Base-by-base conservation (phyloP, 2,113 vertebrate species). In the Mixornis gularis region DNA sequence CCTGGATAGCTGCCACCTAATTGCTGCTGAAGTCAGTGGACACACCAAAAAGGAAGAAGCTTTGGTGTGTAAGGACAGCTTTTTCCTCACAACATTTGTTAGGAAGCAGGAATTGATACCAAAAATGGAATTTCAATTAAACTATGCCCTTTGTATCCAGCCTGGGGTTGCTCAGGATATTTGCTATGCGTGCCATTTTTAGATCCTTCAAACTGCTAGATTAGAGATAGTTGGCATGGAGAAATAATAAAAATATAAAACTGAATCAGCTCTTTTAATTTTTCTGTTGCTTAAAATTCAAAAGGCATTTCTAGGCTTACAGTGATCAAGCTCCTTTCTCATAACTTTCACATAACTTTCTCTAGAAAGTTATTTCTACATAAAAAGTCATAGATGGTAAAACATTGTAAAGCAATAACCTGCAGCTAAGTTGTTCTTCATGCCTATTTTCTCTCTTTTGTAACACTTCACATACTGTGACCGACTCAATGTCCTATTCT, bases 211-310 rank as follows among this genome's bases (percentile, higher is more conserved):
- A 79, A 87, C 36, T 32, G 25, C 34, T 58, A 69, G n/a, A 74
- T 81, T 46, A 91, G 58, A 87, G 90, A 74, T 12, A 81, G 30
- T 4, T 71, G 44, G 30, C 34, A 36, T 58, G 58, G 17, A 65
- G 21, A 81, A 85, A 94, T 56, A 89, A 84, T 59, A 78, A 70
- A 86, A 90, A 56, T 26, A 65, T 32, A 71, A 87, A 79, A 85
- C 32, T 41, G 62, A 92, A 92, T 89, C 84, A 89, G 70, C 44
- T 76, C 8, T 71, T 92, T 93, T 82, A 51, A 58, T 90, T 70
- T 93, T 30, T 53, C 78, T 84, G 52, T 86, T 91, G n/a, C 38
- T 92, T 79, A 68, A 90, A 93, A 93, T 84, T 91, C 53, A 12
- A 60, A 89, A 89, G 53, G 30, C 30, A 26, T 79, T 87, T 60